A percentile compares a stretch with the other conserved stretches of the same genome.
phyloP scores from a whole-genome alignment of 2,888 invertebrate genomes.

The Caenorhabditis parvicauda region DNA sequence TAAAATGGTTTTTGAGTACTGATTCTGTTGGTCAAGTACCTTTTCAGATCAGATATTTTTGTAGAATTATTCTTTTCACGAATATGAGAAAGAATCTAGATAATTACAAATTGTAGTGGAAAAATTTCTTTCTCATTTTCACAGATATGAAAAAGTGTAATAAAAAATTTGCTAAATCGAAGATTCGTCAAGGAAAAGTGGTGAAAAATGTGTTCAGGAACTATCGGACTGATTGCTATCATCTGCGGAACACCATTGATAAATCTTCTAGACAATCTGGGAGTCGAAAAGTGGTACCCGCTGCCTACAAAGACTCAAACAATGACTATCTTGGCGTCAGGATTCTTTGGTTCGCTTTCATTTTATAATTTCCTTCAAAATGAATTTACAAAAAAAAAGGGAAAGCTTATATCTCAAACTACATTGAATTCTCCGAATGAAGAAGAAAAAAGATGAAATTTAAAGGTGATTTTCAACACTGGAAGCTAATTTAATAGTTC shows the following conservation, averaged over 20 bases:
- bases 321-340: slow-evolving; percentile 55
- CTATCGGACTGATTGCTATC: slow-evolving; percentile 88
- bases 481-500: too few species aligned
- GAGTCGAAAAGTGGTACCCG: slow-evolving; percentile 76
- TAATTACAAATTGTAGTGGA: neutral
- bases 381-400: too few species aligned
- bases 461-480: too few species aligned
- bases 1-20: neutral
- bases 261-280: slow-evolving; percentile 77
- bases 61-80: too few species aligned
- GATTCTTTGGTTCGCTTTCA: slow-evolving; percentile 24
- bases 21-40: neutral
- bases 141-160: neutral
- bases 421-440: too few species aligned
- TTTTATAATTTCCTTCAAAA: neutral
- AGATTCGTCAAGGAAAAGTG: neutral
- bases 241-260: slow-evolving; percentile 85
- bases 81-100: too few species aligned
- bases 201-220: slow-evolving; percentile 71
- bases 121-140: neutral
- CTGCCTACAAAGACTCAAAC: slow-evolving; percentile 81
- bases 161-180: neutral
- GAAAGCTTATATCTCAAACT: too few species aligned
- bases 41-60: neutral
- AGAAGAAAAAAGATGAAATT: too few species aligned